Evolutionary conservation across 2,797 vertebrate genomes (phyloP), one percentile per base, ranked within the genome.

Genomic region (Pogoniulus pusillus): DNA sequence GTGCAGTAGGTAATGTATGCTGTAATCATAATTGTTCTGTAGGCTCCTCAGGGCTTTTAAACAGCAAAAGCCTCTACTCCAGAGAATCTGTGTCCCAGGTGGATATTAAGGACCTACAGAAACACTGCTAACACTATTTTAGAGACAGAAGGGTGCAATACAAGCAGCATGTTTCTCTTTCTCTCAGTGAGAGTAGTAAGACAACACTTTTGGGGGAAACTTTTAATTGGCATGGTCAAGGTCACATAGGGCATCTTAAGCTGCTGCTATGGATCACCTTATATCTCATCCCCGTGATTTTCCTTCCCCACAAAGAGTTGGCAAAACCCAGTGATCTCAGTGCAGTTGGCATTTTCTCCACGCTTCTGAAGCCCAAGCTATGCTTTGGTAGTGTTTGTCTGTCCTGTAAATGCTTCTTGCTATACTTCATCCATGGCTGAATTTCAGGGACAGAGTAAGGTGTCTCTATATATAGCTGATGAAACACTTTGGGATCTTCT

Each of bases 391-490:
- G 78, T 96, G 79, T 93, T 91, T 90, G 75, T 77, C 62, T 83
- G 63, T 69, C 86, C 91, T 90, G 92, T 95, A 96, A 96, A 95
- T 95, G 85, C 51, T 95, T 95, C 81, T 91, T 91, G 83, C 90
- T 86, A 71, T 41, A 66, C 87, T 92, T 96, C 92, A 95, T 95
- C 92, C 81, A 20, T 85, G 87, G 94, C 85, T 93, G 58, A 65
- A 68, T 94, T 93, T 94, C 95, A 95, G 92, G 74, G 51, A 76
- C 81, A 75, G 89, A 85, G 65, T 71, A 92, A 95, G 75, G 80
- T 0, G 75, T 66, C n/a, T 74, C 94, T 95, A 95, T 88, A 82
- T 91, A 90, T 96, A 95, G 85, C 39, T 90, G 81, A 82, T 93
- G 81, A 95, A 94, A 70, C 63, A 34, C 53, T 74, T 85, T 0